Evolutionary conservation across 1,140 invertebrate species (phyloP), one percentile per base, ranked within the genome.

Genomic region (Drosophila littoralis): DNA sequence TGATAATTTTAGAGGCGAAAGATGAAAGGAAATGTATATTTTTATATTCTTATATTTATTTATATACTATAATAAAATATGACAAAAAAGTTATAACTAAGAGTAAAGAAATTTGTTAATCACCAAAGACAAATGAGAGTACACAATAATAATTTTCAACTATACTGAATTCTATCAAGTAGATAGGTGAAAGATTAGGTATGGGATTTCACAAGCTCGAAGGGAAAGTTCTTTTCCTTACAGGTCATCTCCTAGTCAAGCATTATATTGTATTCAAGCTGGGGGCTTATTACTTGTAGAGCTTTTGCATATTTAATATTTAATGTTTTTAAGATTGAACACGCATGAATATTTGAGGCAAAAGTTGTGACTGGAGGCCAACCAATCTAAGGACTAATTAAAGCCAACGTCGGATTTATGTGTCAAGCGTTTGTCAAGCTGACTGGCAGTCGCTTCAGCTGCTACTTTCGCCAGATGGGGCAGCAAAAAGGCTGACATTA

Each of bases 341-440:
- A 46, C 9, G n/a, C 42, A 79, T 85, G 69, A 75, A 84, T 84
- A 85, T 67, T 77, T 77, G 33, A 77, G 67, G 63, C 50, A 48
- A 55, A 81, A 85, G 66, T 63, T 74, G 38, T 54, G 68, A 73
- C 64, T 70, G 63, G 35, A 45, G 75, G 81, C 59, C 54, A 69
- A 45, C 69, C 77, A 71, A 81, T 76, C 78, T 63, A 69, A 45
- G 74, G 60, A 81, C 82, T 86, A 86, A 88, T 86, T 86, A 88
- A 86, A 88, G 82, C 79, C 68, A 68, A 77, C 59, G 69, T 75
- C 69, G 64, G 69, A 89, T 89, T 89, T 80, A 68, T 77, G 38
- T 80, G 84, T 83, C 80, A 83, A 58, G 73, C 84, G 72, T 67
- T 71, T 83, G 79, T 74, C 73, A 82, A 33, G 45, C 67, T 64